These are phyloP conservation scores for Lamellibrachia columna DNA, from an alignment of 2,888 invertebrate genomes.

Conservation along the genomic window DNA sequence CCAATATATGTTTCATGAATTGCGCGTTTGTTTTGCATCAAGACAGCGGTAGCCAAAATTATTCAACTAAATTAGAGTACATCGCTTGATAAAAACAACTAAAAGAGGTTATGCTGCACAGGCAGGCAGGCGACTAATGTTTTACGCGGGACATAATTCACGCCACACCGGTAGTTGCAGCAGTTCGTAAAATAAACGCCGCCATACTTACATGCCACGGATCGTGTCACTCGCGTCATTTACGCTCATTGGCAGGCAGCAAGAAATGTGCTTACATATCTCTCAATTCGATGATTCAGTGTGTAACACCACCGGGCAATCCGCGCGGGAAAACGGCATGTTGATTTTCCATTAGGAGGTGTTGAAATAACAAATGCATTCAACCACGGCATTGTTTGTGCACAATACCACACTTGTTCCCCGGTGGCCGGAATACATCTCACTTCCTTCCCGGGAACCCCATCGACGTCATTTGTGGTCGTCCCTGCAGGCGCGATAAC, in stretches of 20 bases:
- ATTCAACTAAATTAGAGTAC: too few relatives aligned
- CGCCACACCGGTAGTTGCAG: neutral
- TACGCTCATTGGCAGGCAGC: neutral
- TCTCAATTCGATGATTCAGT: neutral
- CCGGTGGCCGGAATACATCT: neutral
- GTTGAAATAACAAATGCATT: constrained; percentile 10
- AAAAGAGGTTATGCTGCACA: neutral
- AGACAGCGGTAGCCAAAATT: too few relatives aligned
- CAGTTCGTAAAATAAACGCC: neutral
- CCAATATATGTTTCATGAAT: too few relatives aligned
- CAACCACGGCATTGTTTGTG: neutral
- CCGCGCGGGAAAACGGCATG: neutral
- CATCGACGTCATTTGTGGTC: neutral
- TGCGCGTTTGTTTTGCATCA: too few relatives aligned
- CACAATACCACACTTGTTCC: neutral
- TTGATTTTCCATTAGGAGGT: constrained; percentile 12
- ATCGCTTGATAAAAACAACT: too few relatives aligned
- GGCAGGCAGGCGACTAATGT: neutral
- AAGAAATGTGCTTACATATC: neutral
- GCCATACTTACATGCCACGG: neutral
- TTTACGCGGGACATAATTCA: neutral
- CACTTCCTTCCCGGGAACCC: neutral
- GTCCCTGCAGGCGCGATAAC: neutral
- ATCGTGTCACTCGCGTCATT: neutral
- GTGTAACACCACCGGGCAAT: neutral